Conservation (phyloP, 2,797 vertebrate species). For the Oryzias dopingdopingensis region DNA sequence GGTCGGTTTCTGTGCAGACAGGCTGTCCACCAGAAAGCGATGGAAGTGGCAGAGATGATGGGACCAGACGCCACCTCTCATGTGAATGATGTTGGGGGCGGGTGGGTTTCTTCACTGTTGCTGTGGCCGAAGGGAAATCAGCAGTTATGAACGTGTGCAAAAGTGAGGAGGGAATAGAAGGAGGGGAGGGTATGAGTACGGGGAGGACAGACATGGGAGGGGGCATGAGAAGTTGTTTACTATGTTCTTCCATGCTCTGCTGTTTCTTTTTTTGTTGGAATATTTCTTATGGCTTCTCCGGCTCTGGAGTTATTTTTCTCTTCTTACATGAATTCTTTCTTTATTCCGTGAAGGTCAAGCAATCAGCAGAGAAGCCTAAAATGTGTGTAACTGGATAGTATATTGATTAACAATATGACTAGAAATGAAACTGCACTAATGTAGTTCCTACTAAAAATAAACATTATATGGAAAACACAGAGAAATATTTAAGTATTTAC, state of each 20-base stretch:
- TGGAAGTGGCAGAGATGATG: constrained; percentile 51
- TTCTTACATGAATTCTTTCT: not conserved
- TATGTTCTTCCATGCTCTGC: constrained; percentile 57
- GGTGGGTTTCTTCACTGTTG: constrained; percentile 61
- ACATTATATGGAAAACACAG: too few relatives aligned
- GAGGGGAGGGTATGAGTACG: constrained; percentile 48
- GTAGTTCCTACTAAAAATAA: not conserved
- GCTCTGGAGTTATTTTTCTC: constrained; percentile 9
- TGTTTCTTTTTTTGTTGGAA: constrained; percentile 32
- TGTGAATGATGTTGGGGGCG: constrained; percentile 62
- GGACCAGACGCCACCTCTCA: constrained; percentile 55
- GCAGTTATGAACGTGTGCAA: constrained; percentile 78
- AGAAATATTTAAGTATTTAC: too few relatives aligned
- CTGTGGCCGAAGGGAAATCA: constrained; percentile 72
- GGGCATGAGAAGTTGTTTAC: constrained; percentile 72
- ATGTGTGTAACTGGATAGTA: constrained; percentile 14
- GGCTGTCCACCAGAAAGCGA: constrained; percentile 25
- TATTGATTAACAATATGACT: constrained; percentile 26
- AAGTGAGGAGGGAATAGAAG: constrained; percentile 64
- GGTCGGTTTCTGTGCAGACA: constrained; percentile 4
- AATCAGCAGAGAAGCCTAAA: constrained; percentile 23
- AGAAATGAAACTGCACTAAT: constrained; percentile 20
- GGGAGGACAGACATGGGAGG: constrained; percentile 62
- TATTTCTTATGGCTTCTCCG: constrained; percentile 39
- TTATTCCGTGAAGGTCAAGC: constrained; percentile 1